A percentile compares a stretch with the other conserved stretches of the same genome.
These are phyloP conservation scores for Caenorhabditis latens DNA, from an alignment of 1,140 invertebrate genomes.

Conservation along the genomic window DNA sequence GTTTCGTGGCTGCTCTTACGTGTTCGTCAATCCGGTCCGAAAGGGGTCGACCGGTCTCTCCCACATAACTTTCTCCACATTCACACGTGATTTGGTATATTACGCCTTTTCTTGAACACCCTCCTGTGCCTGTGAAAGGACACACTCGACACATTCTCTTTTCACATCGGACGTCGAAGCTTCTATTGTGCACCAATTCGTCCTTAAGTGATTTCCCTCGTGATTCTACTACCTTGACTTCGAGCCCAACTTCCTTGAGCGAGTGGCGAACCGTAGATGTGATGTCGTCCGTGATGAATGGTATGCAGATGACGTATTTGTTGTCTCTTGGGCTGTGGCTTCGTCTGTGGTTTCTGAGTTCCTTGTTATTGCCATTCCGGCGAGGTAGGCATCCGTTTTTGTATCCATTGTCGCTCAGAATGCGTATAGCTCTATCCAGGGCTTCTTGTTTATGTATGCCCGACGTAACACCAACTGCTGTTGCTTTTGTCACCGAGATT, in stretches of 20 bases:
- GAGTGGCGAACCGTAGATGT: not conserved
- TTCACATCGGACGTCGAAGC: not conserved
- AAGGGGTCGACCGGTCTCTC: not conserved
- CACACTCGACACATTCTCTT: not conserved
- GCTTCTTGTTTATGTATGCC: not conserved
- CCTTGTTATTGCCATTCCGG: not conserved
- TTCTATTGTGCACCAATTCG: not conserved
- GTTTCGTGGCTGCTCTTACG: not conserved
- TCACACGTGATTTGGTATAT: not conserved
- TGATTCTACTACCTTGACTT: not conserved
- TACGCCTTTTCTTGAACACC: not conserved
- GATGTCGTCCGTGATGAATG: not conserved
- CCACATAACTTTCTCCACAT: not conserved
- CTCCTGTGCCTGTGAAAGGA: not conserved
- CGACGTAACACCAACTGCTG: not conserved
- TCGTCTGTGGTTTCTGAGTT: too few relatives aligned
- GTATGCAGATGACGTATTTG: not conserved
- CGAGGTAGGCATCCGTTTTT: not conserved
- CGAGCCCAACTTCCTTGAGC: not conserved
- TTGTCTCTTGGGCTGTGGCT: not conserved
- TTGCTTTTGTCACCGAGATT: not conserved
- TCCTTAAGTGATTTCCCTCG: not conserved
- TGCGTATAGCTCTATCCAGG: not conserved
- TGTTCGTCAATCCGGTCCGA: not conserved
- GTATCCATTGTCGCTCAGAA: not conserved